phyloP scores from a whole-genome alignment of 2,113 vertebrate species.

The Campylomormyrus numenius region DNA sequence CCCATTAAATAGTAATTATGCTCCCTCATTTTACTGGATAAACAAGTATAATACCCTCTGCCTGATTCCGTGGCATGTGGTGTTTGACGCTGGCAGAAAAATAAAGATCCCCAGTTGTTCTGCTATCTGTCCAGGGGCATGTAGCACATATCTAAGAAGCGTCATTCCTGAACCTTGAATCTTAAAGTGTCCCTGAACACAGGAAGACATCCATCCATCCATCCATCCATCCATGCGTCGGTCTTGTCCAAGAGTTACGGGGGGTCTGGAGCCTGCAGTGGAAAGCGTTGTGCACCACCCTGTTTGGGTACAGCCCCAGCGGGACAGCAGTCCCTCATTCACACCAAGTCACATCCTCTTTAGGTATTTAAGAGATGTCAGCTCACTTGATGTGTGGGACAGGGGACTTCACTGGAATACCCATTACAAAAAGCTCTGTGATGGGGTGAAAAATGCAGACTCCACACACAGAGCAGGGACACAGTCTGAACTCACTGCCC shows the following conservation, averaged over 20 bases:
- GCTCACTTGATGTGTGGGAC: not conserved
- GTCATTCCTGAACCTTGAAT: not conserved
- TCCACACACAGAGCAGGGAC: not conserved
- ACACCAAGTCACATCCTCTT: not conserved
- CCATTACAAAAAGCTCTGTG: not conserved
- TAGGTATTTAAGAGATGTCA: not conserved
- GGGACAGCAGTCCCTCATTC: not conserved
- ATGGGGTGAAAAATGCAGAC: not conserved
- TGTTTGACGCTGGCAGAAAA: not conserved
- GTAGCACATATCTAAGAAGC: not conserved
- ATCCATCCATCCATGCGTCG: not conserved
- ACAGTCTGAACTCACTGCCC: not conserved
- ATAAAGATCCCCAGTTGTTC: not conserved
- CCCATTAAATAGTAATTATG: not conserved
- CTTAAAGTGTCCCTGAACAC: not conserved
- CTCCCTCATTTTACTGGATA: not conserved
- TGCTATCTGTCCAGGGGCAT: not conserved
- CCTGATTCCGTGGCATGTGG: not conserved
- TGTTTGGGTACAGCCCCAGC: not conserved
- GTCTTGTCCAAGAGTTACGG: not conserved
- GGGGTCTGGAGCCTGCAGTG: not conserved
- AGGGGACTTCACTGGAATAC: not conserved
- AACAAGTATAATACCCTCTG: not conserved
- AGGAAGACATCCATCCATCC: not conserved
- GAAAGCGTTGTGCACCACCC: not conserved